Evolutionary conservation across 2,888 invertebrate genomes (phyloP).

Genomic region (Carterocephalus palaemon): DNA sequence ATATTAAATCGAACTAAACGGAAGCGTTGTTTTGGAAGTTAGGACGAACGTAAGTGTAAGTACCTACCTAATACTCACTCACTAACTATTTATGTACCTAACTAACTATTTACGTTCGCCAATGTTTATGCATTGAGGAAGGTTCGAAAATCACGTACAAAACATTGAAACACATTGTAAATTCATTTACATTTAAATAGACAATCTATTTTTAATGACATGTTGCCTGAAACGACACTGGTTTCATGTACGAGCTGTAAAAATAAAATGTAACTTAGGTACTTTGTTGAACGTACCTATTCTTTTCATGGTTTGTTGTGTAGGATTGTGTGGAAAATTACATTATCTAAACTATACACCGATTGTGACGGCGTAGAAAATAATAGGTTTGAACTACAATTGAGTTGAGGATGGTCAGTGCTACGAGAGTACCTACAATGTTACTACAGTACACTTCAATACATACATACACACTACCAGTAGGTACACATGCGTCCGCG

Average conservation of each 20-base stretch:
- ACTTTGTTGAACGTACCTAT: constrained; percentile 8
- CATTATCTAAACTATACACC: not conserved
- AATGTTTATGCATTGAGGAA: constrained; percentile 14
- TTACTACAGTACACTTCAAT: constrained; percentile 1
- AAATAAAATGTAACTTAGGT: constrained; percentile 16
- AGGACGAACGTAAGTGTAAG: too few species aligned
- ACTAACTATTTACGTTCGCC: too few species aligned
- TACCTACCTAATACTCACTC: too few species aligned
- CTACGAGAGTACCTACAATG: constrained; percentile 12
- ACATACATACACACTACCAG: constrained; percentile 4
- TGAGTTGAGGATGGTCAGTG: constrained; percentile 51
- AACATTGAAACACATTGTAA: constrained; percentile 10
- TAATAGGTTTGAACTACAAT: constrained; percentile 30
- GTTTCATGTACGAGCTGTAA: constrained; percentile 7
- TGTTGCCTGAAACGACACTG: constrained; percentile 4
- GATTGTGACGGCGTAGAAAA: constrained; percentile 30
- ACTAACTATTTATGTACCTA: too few species aligned
- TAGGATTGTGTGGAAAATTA: constrained; percentile 9
- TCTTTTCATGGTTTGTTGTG: constrained; percentile 4
- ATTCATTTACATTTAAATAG: not conserved
- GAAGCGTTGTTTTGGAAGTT: too few species aligned
- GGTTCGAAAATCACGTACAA: constrained; percentile 16
- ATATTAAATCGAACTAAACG: too few species aligned
- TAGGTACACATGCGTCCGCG: too few species aligned
- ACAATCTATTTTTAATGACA: constrained; percentile 7